Conservation (phyloP, 2,113 vertebrate species). For the Sturnira hondurensis region DNA sequence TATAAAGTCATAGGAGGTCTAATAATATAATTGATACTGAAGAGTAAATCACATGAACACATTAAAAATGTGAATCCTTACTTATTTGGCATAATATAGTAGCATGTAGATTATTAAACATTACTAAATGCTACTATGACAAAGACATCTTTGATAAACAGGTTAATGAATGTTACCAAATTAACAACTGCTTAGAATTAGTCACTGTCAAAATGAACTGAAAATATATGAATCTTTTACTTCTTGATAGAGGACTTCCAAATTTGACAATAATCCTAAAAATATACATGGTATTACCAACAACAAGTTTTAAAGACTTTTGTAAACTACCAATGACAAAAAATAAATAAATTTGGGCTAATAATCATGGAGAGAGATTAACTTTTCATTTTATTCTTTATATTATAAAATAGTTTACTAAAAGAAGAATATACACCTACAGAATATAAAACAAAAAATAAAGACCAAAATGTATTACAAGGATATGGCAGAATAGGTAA, state of each 20-base stretch:
- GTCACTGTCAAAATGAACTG: background rate
- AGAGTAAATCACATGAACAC: background rate
- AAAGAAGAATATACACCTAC: background rate
- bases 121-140: background rate
- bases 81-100: background rate
- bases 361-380: background rate
- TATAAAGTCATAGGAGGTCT: background rate
- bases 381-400: background rate
- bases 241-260: background rate
- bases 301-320: background rate
- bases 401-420: background rate
- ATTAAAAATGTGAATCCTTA: background rate
- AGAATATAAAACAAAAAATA: background rate
- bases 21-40: background rate
- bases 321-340: background rate
- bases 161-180: background rate
- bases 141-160: background rate
- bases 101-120: background rate
- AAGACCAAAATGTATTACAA: background rate
- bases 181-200: background rate
- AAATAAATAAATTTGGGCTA: background rate
- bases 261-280: background rate
- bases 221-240: background rate
- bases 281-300: background rate
- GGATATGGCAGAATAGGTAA: background rate